Conservation (phyloP, 2,797 vertebrate genomes). For the Steatocranus sp. region DNA sequence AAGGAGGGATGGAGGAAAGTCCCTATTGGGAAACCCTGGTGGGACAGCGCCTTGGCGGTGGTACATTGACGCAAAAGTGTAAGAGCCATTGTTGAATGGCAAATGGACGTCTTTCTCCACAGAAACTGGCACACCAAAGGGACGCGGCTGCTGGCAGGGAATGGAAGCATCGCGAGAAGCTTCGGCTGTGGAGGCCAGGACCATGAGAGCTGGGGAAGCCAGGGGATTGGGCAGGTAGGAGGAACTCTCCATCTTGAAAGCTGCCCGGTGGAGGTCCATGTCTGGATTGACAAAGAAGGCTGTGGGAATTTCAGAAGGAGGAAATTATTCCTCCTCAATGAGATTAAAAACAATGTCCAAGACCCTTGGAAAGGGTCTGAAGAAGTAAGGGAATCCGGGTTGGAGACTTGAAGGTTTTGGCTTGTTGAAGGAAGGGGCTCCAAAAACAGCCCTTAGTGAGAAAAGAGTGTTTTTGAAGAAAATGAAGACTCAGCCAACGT, state of each 20-base stretch:
- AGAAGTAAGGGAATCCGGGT: constrained; percentile 9
- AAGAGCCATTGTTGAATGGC: constrained; percentile 97
- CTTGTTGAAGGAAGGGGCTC: constrained; percentile 27
- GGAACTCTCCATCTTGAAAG: constrained; percentile 99
- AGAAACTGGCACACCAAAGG: constrained; percentile 94
- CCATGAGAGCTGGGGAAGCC: constrained; percentile 97
- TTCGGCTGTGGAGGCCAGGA: constrained; percentile 95
- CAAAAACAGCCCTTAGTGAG: constrained; percentile 33
- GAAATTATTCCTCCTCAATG: constrained; percentile 50
- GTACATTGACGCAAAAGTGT: constrained; percentile 99
- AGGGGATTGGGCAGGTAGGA: constrained; percentile 97
- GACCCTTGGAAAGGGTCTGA: constrained; percentile 45
- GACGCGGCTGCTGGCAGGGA: constrained; percentile 94
- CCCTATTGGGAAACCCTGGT: constrained; percentile 92
- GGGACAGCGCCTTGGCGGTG: constrained; percentile 94
- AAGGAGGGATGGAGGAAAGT: constrained; percentile 96
- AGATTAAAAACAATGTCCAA: constrained; percentile 31
- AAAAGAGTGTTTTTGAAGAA: constrained; percentile 9
- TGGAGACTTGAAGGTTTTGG: not conserved
- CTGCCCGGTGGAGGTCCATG: constrained; percentile 99
- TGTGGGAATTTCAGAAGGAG: constrained; percentile 53
- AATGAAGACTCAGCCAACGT: not conserved
- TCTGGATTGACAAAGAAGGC: constrained; percentile 60
- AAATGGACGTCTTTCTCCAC: constrained; percentile 98
- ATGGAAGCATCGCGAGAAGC: constrained; percentile 96